Percentiles rank a stretch among this genome's conserved stretches.
Evolutionary conservation across 2,797 vertebrate species (phyloP).

Genomic region (Alcedo atthis): DNA sequence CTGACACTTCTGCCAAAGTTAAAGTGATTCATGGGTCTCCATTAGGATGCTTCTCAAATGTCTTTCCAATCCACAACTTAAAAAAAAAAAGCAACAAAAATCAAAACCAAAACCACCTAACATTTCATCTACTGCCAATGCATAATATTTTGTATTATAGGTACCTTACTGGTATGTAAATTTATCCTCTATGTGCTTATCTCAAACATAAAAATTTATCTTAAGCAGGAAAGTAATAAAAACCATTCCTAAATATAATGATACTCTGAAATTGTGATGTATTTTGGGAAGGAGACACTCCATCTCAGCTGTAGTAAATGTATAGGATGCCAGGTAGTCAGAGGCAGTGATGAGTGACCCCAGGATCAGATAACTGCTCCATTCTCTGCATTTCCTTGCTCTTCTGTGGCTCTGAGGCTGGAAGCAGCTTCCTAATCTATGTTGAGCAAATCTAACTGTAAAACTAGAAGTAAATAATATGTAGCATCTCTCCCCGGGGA

Average conservation of each 20-base stretch:
- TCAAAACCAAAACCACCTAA: background rate
- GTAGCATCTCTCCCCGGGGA: background rate
- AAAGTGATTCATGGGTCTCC: background rate
- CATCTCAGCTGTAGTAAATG: background rate
- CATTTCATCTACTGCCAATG: background rate
- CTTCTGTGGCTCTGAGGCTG: background rate
- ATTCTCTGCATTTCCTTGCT: background rate
- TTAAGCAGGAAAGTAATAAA: background rate
- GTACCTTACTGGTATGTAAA: background rate
- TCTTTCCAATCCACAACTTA: background rate
- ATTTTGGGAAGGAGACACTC: background rate
- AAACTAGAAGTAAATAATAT: conserved; percentile 45
- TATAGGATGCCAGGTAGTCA: background rate
- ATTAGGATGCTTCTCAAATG: background rate
- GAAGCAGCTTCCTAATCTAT: background rate
- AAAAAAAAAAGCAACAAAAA: background rate
- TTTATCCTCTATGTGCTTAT: background rate
- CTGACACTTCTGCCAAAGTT: conserved; percentile 6
- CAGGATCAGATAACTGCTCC: background rate
- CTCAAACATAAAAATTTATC: background rate
- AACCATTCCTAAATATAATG: background rate
- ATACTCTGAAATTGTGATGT: background rate
- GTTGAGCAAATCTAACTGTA: background rate
- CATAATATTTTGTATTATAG: background rate
- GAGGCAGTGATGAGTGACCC: background rate